Conservation (phyloP, 2,113 vertebrate species). For the Mesitornis unicolor region DNA sequence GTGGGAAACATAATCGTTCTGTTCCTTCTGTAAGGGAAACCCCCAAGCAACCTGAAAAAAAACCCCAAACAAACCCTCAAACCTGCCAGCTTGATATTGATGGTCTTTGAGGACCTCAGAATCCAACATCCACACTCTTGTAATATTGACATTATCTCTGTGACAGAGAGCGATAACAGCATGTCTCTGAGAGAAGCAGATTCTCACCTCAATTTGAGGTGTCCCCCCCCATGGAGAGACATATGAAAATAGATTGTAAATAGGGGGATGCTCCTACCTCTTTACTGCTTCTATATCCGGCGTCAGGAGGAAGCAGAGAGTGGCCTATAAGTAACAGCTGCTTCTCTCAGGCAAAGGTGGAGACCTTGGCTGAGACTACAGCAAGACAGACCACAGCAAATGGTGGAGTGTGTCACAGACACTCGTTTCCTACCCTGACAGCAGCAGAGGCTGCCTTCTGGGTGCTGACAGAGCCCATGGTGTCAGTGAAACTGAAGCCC, state of each 20-base stretch:
- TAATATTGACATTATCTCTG: background rate
- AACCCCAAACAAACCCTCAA: background rate
- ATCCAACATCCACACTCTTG: background rate
- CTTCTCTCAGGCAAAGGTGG: background rate
- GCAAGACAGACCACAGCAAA: background rate
- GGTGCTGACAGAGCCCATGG: background rate
- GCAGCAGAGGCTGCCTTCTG: background rate
- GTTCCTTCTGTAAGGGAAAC: background rate
- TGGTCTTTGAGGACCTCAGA: background rate
- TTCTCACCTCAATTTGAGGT: background rate
- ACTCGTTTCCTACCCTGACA: background rate
- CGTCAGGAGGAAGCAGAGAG: background rate
- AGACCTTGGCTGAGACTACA: background rate
- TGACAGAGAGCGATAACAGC: background rate
- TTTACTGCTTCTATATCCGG: background rate
- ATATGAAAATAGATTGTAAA: background rate
- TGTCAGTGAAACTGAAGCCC: background rate
- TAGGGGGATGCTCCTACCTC: background rate
- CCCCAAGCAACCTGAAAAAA: background rate
- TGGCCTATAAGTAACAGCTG: background rate
- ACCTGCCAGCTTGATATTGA: background rate
- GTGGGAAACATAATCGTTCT: background rate
- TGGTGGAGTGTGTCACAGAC: accelerated
- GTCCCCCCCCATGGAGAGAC: background rate
- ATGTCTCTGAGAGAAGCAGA: background rate